A percentile compares a stretch with the other conserved stretches of the same genome.
phyloP scores from a whole-genome alignment of 2,888 invertebrate species.

The Mantis religiosa region DNA sequence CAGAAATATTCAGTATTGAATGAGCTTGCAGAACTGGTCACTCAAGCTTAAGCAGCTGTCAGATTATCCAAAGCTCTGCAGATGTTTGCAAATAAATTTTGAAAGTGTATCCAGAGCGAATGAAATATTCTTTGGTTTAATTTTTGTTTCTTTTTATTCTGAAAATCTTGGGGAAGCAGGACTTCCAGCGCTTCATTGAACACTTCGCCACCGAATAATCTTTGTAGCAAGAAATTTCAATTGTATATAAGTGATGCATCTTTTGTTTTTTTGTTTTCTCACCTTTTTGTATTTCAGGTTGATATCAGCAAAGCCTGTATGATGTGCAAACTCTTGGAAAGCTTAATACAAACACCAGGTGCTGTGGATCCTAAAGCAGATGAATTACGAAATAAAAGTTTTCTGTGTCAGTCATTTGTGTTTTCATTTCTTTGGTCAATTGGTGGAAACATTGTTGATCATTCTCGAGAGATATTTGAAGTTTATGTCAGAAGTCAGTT shows the following conservation, averaged over 20 bases:
- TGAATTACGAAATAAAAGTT: slow-evolving; percentile 50
- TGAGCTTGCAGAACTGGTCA: too few species aligned
- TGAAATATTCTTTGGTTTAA: too few species aligned
- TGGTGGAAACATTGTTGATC: slow-evolving; percentile 77
- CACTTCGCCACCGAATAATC: too few species aligned
- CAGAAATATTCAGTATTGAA: too few species aligned
- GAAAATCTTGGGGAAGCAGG: too few species aligned
- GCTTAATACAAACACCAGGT: slow-evolving; percentile 61
- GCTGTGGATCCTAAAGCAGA: slow-evolving; percentile 58
- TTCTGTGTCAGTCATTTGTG: slow-evolving; percentile 72
- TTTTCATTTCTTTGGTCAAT: slow-evolving; percentile 82
- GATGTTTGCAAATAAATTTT: too few species aligned
- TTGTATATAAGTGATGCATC: neutral
- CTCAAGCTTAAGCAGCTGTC: too few species aligned
- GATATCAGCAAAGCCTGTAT: slow-evolving; percentile 77
- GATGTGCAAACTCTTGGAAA: slow-evolving; percentile 68
- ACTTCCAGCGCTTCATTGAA: too few species aligned
- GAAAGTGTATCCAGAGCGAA: too few species aligned
- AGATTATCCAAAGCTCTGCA: too few species aligned
- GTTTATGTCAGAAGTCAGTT: slow-evolving; percentile 63
- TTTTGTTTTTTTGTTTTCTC: neutral
- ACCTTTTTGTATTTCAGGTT: slow-evolving; percentile 51
- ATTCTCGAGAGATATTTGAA: slow-evolving; percentile 66
- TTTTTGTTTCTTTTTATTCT: too few species aligned
- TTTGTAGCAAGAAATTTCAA: neutral